Conservation (phyloP, 2,113 vertebrate genomes). For the Hyaena hyaena region DNA sequence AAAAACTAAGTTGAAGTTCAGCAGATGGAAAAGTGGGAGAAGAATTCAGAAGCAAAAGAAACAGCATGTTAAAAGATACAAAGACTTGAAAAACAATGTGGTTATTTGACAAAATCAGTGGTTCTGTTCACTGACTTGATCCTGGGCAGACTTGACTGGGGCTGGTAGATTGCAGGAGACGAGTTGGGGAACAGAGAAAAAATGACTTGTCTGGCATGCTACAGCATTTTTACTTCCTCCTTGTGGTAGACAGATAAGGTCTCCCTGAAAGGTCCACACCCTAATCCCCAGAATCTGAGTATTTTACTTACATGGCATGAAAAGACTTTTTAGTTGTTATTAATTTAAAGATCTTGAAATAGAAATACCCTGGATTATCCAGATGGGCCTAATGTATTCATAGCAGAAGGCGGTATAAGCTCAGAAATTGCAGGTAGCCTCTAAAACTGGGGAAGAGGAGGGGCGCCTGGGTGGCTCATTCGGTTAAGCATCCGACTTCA, state of each 20-base stretch:
- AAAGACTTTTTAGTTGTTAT: neutral
- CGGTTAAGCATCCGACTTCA: too few relatives aligned
- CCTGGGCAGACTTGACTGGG: neutral
- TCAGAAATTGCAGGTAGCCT: neutral
- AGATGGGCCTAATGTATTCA: neutral
- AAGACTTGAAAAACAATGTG: neutral
- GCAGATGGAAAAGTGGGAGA: constrained; percentile 6
- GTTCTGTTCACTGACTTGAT: neutral
- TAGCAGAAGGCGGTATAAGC: neutral
- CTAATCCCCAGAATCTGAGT: neutral
- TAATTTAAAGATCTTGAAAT: neutral
- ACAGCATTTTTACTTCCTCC: neutral
- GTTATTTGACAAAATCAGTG: neutral
- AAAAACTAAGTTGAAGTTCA: constrained; percentile 7
- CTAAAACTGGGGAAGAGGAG: neutral
- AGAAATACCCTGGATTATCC: neutral
- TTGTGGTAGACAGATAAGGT: neutral
- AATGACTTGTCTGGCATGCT: neutral
- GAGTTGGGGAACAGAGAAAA: neutral
- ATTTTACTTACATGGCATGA: neutral
- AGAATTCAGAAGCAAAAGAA: constrained; percentile 13
- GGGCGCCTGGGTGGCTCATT: too few relatives aligned
- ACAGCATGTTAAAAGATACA: neutral
- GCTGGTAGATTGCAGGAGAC: neutral
- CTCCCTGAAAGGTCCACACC: neutral